Evolutionary conservation across 1,140 invertebrate genomes (phyloP).

Genomic region (Ostrea denselamellosa): DNA sequence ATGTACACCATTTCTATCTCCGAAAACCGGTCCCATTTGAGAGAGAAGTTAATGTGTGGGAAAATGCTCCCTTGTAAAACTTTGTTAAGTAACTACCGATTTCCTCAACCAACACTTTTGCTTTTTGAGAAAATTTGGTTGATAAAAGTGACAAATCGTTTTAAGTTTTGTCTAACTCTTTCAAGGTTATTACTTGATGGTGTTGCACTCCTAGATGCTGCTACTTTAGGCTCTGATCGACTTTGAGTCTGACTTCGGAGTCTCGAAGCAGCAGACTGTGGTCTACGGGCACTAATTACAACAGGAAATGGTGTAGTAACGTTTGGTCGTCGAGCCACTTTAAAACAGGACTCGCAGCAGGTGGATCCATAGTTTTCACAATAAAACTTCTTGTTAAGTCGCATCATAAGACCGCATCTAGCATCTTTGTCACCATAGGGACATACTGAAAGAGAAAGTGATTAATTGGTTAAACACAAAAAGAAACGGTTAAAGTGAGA

Average conservation of each 20-base stretch:
- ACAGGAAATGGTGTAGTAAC: background rate
- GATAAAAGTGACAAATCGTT: constrained; percentile 9
- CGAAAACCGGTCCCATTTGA: background rate
- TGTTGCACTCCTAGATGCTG: constrained; percentile 1
- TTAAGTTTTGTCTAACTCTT: background rate
- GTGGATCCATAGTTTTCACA: constrained; percentile 38
- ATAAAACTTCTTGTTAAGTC: background rate
- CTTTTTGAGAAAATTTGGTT: constrained; percentile 29
- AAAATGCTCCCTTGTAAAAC: background rate
- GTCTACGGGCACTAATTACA: background rate
- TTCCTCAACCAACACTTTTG: constrained; percentile 18
- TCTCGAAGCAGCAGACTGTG: background rate
- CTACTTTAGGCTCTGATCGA: background rate
- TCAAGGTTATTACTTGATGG: background rate
- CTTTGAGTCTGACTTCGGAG: background rate
- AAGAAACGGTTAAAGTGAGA: background rate
- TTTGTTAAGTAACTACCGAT: background rate
- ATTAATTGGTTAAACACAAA: background rate
- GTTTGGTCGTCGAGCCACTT: background rate
- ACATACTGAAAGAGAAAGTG: constrained; percentile 3
- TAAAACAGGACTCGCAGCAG: constrained; percentile 34
- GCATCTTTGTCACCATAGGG: constrained; percentile 41
- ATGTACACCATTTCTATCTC: background rate
- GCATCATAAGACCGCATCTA: constrained; percentile 24
- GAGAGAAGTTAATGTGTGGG: background rate